These are phyloP conservation scores for Lepidocolaptes lacrymiger DNA, from an alignment of 2,797 vertebrate species.

Conservation along the genomic window DNA sequence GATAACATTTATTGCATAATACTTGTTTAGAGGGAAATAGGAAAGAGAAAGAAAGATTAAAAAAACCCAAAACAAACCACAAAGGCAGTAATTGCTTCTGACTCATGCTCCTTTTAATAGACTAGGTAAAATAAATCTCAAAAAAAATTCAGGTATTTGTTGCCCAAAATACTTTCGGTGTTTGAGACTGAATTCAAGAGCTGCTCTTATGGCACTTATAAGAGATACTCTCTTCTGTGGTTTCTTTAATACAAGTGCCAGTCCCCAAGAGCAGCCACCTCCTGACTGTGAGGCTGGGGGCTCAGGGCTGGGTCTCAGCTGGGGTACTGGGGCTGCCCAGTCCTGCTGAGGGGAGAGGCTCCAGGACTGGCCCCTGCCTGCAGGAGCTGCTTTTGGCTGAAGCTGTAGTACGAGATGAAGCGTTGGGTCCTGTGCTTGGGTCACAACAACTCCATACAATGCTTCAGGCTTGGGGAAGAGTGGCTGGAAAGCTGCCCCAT, in stretches of 20 bases:
- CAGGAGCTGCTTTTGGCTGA: not conserved
- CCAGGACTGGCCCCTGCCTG: not conserved
- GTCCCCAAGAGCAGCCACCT: not conserved
- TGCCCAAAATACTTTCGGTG: not conserved
- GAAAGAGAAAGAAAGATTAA: not conserved
- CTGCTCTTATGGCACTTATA: not conserved
- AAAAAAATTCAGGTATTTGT: not conserved
- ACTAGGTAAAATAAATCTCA: not conserved
- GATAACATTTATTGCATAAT: not conserved
- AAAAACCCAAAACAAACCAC: rapidly evolving
- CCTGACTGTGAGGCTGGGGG: rapidly evolving
- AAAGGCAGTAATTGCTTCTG: not conserved
- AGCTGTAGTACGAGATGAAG: rapidly evolving
- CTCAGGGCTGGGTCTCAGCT: not conserved
- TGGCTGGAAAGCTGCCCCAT: not conserved
- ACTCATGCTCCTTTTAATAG: not conserved
- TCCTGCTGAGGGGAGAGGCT: not conserved
- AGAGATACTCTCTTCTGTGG: rapidly evolving
- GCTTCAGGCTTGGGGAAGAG: not conserved
- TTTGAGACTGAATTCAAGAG: not conserved
- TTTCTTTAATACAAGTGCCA: not conserved
- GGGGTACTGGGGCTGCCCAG: rapidly evolving
- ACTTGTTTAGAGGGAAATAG: not conserved
- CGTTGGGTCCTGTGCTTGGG: not conserved
- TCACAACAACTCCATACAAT: not conserved